Conservation (phyloP, 1,140 invertebrate species). For the Nebria ingens region DNA sequence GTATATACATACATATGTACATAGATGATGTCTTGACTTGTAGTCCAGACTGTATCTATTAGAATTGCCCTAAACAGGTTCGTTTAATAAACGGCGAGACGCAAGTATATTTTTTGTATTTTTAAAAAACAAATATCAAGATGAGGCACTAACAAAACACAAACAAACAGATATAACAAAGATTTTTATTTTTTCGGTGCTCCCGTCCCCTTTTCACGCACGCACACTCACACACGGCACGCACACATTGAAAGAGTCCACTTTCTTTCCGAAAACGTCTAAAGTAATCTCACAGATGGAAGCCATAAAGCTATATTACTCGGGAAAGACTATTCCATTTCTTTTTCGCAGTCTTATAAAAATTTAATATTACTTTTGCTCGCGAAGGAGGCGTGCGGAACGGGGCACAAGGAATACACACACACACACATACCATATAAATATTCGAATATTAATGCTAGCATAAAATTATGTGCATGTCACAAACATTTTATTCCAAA, state of each 20-base stretch:
- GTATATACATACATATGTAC: no score
- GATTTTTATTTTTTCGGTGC: slow-evolving; percentile 2
- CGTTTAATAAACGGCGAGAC: no score
- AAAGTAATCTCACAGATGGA: slow-evolving; percentile 37
- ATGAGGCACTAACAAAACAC: no score
- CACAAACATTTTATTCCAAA: no score
- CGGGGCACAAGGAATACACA: slow-evolving; percentile 1
- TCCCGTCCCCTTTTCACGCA: no score
- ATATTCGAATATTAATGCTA: background rate
- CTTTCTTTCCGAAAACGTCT: slow-evolving; percentile 33
- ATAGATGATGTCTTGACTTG: no score
- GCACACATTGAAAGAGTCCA: background rate
- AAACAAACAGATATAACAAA: no score
- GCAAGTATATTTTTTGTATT: no score
- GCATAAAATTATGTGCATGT: background rate
- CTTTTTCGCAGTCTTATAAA: slow-evolving; percentile 34
- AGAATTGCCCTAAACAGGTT: no score
- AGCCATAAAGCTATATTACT: slow-evolving; percentile 37
- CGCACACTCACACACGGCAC: background rate
- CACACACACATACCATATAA: background rate
- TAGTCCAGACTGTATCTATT: no score
- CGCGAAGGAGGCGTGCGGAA: slow-evolving; percentile 4
- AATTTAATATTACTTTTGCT: slow-evolving; percentile 34
- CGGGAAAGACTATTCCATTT: slow-evolving; percentile 35
- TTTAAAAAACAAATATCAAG: no score